Base-by-base conservation (phyloP, 2,113 vertebrate species). In the Lagopus leucura region DNA sequence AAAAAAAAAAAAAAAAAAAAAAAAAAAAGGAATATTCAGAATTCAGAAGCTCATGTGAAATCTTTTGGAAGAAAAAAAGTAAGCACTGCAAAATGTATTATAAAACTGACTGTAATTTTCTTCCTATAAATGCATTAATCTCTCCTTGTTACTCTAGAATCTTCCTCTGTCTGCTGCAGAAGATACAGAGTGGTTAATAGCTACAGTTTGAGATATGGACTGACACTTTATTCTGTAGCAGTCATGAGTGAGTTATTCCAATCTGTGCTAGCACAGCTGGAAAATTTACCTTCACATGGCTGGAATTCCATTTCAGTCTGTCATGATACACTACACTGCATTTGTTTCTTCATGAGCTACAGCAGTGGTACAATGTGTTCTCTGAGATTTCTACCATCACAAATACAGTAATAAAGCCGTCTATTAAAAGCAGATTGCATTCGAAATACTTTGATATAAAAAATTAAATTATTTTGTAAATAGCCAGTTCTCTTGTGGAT, bases 171-270 rank as follows among this genome's bases (percentile, higher is more conserved):
- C 52, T 93, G 74, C 50, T 93, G 63, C 66, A 83, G 90, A 89
- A 63, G 16, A 58, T 76, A 91, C 81, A 89, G 93, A 96, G 79
- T 88, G 82, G 81, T 82, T 98, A 97, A 97, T 96, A 94, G 87
- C 90, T 97, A 86, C 43, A 86, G 82, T 94, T 96, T 97, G 95
- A 97, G 95, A 97, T 97, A 96, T 32, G 94, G 97, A 98, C 95
- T 96, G 97, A 96, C 96, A 96, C 74, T 96, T 97, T 96, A 87
- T 96, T 96, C 90, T 63, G 93, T 89, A 93, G 95, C 93, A 97
- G 96, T 98, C 97, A 97, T 97, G 94, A 97, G 52, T 98, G 97
- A 98, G 94, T 97, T 98, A 98, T 97, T 98, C 95, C 97, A 97
- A 96, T 98, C 93, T 96, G 95, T 93, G 94, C 88, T 92, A 97